Conservation (phyloP, 1,140 invertebrate genomes). For the Saccostrea echinata region DNA sequence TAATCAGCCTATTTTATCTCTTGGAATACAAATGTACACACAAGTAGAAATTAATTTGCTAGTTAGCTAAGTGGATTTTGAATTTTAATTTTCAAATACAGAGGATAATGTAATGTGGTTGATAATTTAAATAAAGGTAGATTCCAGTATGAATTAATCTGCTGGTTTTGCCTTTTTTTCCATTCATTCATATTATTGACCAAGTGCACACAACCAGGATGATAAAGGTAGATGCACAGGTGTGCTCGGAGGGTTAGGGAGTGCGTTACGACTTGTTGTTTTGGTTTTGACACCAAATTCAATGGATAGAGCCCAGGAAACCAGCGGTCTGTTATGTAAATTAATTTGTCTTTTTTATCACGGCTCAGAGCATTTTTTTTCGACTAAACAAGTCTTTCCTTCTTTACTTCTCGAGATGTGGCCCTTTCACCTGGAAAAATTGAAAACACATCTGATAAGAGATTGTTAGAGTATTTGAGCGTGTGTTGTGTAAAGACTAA, state of each 20-base stretch:
- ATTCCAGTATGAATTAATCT: neutral
- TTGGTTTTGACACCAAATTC: constrained; percentile 12
- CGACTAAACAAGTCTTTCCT: constrained; percentile 11
- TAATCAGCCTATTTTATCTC: neutral
- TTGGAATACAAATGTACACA: neutral
- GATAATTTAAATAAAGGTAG: neutral
- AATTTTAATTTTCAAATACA: no score
- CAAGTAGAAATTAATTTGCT: neutral
- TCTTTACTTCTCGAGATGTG: neutral
- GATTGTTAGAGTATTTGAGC: neutral
- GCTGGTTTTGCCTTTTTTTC: neutral
- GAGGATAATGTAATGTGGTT: neutral
- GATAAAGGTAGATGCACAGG: constrained; percentile 27
- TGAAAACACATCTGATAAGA: constrained; percentile 35
- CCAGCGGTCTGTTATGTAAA: constrained; percentile 34
- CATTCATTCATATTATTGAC: constrained; percentile 16
- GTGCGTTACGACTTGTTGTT: constrained; percentile 14
- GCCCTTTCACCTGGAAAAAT: constrained; percentile 17
- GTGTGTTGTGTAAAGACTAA: neutral
- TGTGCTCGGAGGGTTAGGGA: neutral
- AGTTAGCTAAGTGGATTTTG: neutral
- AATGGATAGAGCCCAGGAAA: constrained; percentile 13
- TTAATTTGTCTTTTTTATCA: constrained; percentile 38
- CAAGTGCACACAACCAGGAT: neutral
- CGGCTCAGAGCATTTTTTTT: constrained; percentile 31